Evolutionary conservation across 2,797 vertebrate species (phyloP), one percentile per base, ranked within the genome.

Genomic region (Carduelis carduelis): DNA sequence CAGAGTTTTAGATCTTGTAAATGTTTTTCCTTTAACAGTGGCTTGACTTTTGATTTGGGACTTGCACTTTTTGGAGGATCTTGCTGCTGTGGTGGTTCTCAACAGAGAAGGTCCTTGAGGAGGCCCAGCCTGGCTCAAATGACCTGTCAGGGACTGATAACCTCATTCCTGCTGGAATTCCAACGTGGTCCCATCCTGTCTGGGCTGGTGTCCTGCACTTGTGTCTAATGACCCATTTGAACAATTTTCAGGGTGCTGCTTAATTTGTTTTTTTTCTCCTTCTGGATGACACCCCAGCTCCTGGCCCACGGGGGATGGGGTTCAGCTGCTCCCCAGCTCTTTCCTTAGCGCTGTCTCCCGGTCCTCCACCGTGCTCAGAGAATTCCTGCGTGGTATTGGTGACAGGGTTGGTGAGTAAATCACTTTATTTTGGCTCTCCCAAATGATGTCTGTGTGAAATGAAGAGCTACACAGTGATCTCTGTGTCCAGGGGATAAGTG

Each of bases 341-440:
- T 88, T 87, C 35, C 57, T 86, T 74, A 64, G 84, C 3, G 0
- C 46, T 66, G 69, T 41, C 18, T 32, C 90, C 77, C 0, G 22
- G 27, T 95, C 30, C 49, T 79, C 24, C 6, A 2, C 47, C 39
- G 27, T 39, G 37, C 88, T 74, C 70, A 46, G 75, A 47, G 55
- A 69, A 92, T 44, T 77, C 34, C 80, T 35, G 68, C 8, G 0
- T 24, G 70, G 9, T 15, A 2, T 63, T 37, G 61, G 44, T 39
- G 2, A 55, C 13, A 3, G 56, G 55, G 18, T 3, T 1, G 93
- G 97, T 98, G 78, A 97, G 97, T 92, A 96, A 96, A 93, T 66
- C 0, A 2, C 14, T 82, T 55, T 15, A 34, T 53, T 68, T 79
- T 56, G 56, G 1, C 30, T 89, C 64, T 83, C 44, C 11, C 21